These are phyloP conservation scores for Gallinago solitaria DNA, from an alignment of 2,797 vertebrate genomes.

Conservation along the genomic window DNA sequence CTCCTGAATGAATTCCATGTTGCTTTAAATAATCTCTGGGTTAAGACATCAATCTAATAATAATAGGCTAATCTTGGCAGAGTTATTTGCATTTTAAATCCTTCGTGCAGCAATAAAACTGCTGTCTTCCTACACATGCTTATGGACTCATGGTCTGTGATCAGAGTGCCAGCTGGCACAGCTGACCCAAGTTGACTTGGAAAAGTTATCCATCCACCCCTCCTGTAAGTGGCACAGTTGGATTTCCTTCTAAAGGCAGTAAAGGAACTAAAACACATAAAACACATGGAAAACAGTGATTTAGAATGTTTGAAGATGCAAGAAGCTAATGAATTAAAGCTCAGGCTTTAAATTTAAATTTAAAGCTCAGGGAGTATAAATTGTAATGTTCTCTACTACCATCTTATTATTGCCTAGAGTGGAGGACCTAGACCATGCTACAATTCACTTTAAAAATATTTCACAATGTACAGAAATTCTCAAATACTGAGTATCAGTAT, in stretches of 20 bases:
- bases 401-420: not conserved
- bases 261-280: not conserved
- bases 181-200: not conserved
- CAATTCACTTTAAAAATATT: not conserved
- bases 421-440: not conserved
- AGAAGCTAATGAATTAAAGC: not conserved
- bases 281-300: not conserved
- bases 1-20: not conserved
- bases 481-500: not conserved
- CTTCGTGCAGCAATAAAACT: not conserved
- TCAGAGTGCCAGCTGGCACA: not conserved
- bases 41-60: not conserved
- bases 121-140: accelerated
- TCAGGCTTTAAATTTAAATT: too few species aligned
- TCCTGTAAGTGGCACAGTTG: not conserved
- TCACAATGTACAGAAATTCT: not conserved
- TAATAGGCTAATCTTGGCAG: not conserved
- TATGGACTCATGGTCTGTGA: accelerated
- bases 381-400: not conserved
- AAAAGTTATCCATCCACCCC: not conserved
- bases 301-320: not conserved
- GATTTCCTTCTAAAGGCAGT: not conserved
- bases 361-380: not conserved
- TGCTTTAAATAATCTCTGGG: not conserved
- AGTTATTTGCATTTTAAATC: not conserved